Conservation (phyloP, 2,113 vertebrate genomes). For the Sander lucioperca region DNA sequence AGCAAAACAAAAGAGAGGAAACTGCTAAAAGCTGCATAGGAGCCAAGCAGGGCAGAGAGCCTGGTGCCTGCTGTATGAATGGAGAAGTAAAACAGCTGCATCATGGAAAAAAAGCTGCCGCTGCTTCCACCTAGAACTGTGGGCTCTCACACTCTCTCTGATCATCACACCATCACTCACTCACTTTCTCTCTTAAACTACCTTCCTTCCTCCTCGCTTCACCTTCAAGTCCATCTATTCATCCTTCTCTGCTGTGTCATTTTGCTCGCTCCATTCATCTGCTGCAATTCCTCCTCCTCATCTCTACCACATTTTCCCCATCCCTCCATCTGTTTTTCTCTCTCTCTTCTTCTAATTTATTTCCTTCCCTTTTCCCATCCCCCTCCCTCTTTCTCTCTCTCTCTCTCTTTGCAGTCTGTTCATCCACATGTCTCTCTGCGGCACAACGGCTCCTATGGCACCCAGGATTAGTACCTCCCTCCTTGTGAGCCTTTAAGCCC, state of each 20-base stretch:
- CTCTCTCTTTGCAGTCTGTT: constrained; percentile 6
- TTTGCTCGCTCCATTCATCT: neutral
- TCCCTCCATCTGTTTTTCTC: neutral
- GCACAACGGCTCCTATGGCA: constrained; percentile 20
- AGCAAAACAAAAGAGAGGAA: constrained; percentile 55
- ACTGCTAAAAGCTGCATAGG: constrained; percentile 19
- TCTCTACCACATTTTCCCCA: neutral
- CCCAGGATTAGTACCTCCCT: constrained; percentile 51
- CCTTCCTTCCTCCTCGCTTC: neutral
- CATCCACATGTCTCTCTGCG: constrained; percentile 34
- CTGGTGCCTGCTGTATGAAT: constrained; percentile 39
- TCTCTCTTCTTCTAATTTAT: neutral
- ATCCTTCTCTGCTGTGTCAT: neutral
- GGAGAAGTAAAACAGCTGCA: constrained; percentile 71
- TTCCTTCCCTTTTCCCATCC: no score
- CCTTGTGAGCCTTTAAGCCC: constrained; percentile 62
- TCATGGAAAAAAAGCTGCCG: constrained; percentile 88
- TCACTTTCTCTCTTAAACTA: neutral
- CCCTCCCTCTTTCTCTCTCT: no score
- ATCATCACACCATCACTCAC: neutral
- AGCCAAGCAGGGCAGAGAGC: constrained; percentile 33
- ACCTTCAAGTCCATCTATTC: constrained; percentile 8
- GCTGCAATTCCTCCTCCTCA: neutral
- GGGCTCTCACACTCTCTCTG: neutral
- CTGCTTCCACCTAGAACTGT: constrained; percentile 47